Percentiles rank a stretch among this genome's conserved stretches.
phyloP scores from a whole-genome alignment of 2,797 vertebrate genomes.

The Telmatherina bonti region DNA sequence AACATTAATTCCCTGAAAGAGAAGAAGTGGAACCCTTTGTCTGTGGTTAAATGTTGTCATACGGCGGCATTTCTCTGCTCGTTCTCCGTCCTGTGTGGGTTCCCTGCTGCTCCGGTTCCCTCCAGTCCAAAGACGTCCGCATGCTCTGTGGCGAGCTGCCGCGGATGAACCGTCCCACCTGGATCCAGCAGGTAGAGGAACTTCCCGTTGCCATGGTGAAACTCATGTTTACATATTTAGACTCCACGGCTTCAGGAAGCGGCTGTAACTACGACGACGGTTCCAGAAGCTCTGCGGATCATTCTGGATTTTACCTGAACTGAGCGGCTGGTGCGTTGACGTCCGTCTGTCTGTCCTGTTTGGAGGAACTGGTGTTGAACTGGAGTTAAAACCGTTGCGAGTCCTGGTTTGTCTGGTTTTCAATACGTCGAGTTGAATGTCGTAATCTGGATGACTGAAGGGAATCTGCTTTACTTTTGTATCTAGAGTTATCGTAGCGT shows the following conservation, averaged over 20 bases:
- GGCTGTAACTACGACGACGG: neutral
- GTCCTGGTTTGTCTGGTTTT: neutral
- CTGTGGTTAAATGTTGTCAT: too few relatives aligned
- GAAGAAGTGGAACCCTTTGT: constrained; percentile 10
- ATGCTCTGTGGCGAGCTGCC: neutral
- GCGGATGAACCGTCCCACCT: neutral
- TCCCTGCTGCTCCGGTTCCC: neutral
- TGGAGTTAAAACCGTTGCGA: too few relatives aligned
- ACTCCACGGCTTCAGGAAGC: neutral
- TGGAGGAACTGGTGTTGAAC: neutral
- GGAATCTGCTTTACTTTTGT: constrained; percentile 70
- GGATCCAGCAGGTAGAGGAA: neutral
- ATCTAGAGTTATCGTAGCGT: constrained; percentile 64
- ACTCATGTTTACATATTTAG: neutral
- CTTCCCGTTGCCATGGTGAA: too few relatives aligned
- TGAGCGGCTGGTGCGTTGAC: too few relatives aligned
- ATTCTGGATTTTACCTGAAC: too few relatives aligned
- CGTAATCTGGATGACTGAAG: constrained; percentile 50
- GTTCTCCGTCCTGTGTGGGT: neutral
- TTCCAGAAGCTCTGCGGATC: too few relatives aligned
- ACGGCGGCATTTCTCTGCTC: too few relatives aligned
- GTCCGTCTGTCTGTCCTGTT: constrained; percentile 3
- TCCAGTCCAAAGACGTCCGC: neutral
- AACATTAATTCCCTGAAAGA: neutral
- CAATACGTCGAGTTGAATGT: neutral